These are phyloP conservation scores for Sitodiplosis mosellana DNA, from an alignment of 1,140 invertebrate genomes.

Conservation along the genomic window DNA sequence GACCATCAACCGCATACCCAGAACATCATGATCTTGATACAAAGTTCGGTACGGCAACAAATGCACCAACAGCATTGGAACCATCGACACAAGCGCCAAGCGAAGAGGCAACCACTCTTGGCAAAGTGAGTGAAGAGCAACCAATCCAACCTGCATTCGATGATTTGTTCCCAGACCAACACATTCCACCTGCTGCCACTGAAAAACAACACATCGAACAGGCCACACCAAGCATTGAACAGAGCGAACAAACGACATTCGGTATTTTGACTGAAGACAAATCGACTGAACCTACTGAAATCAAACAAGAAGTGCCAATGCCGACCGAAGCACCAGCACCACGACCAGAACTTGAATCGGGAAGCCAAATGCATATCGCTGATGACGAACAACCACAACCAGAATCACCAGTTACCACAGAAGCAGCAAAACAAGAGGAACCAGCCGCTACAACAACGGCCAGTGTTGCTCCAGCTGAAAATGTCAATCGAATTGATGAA, in stretches of 20 bases:
- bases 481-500: constrained; percentile 6
- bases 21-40: constrained; percentile 2
- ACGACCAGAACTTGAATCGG: too few species aligned
- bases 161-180: background rate
- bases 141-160: background rate
- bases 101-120: constrained; percentile 2
- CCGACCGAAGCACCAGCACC: too few species aligned
- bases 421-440: constrained; percentile 2
- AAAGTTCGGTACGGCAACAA: constrained; percentile 2
- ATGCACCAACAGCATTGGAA: constrained; percentile 1
- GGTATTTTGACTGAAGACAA: constrained; percentile 1
- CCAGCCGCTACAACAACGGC: constrained; percentile 4
- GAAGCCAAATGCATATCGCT: too few species aligned
- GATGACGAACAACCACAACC: too few species aligned
- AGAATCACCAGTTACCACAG: background rate
- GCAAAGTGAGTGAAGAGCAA: constrained; percentile 3
- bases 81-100: constrained; percentile 3
- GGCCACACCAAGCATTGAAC: background rate
- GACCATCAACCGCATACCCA: constrained; percentile 3
- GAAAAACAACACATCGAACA: constrained; percentile 5
- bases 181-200: background rate
- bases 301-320: too few species aligned
- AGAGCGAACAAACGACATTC: too few species aligned
- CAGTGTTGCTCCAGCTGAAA: constrained; percentile 4
- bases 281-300: constrained; percentile 6